Evolutionary conservation across 2,888 invertebrate genomes (phyloP).

Genomic region (Mayetiola destructor): DNA sequence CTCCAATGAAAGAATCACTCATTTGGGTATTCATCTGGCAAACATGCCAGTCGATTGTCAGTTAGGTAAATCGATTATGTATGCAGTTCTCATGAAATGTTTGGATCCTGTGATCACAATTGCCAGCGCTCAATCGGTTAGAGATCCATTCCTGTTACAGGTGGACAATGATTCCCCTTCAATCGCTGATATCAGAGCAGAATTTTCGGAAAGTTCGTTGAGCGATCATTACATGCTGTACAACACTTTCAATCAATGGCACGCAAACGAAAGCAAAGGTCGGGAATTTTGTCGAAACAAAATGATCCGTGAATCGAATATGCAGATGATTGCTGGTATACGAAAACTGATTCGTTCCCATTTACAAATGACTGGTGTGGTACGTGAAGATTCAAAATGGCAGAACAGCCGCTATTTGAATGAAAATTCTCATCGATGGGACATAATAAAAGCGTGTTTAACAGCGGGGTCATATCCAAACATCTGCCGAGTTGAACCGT

Average conservation of each 20-base stretch:
- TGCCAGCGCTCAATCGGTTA: slow-evolving; percentile 66
- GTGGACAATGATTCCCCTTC: slow-evolving; percentile 43
- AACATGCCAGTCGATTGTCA: slow-evolving; percentile 86
- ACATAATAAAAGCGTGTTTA: slow-evolving; percentile 78
- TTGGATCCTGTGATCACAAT: slow-evolving; percentile 85
- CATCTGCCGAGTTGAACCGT: slow-evolving; percentile 57
- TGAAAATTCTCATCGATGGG: slow-evolving; percentile 71
- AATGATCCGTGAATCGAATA: slow-evolving; percentile 61
- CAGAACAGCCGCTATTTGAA: slow-evolving; percentile 54
- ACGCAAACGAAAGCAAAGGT: slow-evolving; percentile 45
- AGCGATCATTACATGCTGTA: slow-evolving; percentile 86
- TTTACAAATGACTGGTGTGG: slow-evolving; percentile 33
- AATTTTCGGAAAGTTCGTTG: slow-evolving; percentile 57
- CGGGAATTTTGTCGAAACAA: slow-evolving; percentile 52
- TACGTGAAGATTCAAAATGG: slow-evolving; percentile 49
- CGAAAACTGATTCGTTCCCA: slow-evolving; percentile 72
- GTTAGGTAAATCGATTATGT: slow-evolving; percentile 81
- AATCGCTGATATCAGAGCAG: slow-evolving; percentile 48
- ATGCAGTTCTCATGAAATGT: slow-evolving; percentile 80
- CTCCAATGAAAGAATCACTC: slow-evolving; percentile 72
- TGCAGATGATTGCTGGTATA: slow-evolving; percentile 82
- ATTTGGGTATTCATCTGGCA: slow-evolving; percentile 74
- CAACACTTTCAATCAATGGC: slow-evolving; percentile 61
- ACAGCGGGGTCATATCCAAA: slow-evolving; percentile 85
- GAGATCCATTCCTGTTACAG: slow-evolving; percentile 67